Evolutionary conservation across 2,113 vertebrate species (phyloP).

Genomic region (Cinclus cinclus): DNA sequence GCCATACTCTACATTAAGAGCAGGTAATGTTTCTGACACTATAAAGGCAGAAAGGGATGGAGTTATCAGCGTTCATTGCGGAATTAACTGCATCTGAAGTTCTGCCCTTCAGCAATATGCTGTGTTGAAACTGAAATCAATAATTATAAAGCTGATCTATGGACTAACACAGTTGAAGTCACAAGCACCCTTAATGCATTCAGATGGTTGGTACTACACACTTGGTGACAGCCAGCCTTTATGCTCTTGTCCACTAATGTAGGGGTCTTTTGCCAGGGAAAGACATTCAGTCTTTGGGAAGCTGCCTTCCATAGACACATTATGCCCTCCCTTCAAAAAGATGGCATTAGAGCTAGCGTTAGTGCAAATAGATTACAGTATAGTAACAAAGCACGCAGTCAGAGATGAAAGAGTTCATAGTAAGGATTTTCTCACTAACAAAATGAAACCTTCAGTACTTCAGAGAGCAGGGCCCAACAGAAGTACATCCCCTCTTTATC

Average conservation of each 20-base stretch:
- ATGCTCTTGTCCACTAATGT: neutral
- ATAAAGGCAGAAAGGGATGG: neutral
- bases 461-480: slow-evolving; percentile 7
- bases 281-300: neutral
- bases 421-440: slow-evolving; percentile 44
- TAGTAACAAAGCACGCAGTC: neutral
- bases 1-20: neutral
- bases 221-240: neutral
- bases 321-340: neutral
- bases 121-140: neutral
- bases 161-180: neutral
- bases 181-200: neutral
- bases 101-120: neutral
- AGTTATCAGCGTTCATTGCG: neutral
- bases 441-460: slow-evolving; percentile 42
- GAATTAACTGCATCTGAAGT: neutral
- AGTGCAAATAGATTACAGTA: neutral
- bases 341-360: neutral
- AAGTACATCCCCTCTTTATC: slow-evolving; percentile 42
- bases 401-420: slow-evolving; percentile 22
- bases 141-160: slow-evolving; percentile 10
- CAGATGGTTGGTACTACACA: neutral
- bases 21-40: neutral
- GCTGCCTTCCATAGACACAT: neutral
- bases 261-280: neutral